These are phyloP conservation scores for Sisor rabdophorus DNA, from an alignment of 2,113 vertebrate genomes.

Conservation along the genomic window DNA sequence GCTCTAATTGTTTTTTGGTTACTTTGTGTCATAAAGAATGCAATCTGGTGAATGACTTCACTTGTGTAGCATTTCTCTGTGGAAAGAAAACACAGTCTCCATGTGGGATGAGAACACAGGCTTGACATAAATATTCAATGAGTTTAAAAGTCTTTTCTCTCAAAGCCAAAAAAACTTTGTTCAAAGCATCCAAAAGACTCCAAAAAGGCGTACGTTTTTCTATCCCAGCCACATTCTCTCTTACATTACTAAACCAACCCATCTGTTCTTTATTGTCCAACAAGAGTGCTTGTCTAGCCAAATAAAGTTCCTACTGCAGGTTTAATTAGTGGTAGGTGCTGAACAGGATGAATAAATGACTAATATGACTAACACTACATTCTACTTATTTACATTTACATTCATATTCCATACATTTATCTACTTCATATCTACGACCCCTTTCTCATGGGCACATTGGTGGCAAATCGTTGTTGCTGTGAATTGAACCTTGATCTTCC, in stretches of 20 bases:
- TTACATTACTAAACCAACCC: conserved; percentile 45
- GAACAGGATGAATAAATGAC: background rate
- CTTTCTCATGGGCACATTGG: background rate
- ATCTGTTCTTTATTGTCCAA: conserved; percentile 51
- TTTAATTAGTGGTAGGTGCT: background rate
- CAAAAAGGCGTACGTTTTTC: conserved; percentile 13
- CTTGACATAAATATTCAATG: conserved; percentile 34
- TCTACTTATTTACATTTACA: background rate
- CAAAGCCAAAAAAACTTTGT: conserved; percentile 32
- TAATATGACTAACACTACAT: conserved; percentile 1
- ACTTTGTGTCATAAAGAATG: conserved; percentile 34
- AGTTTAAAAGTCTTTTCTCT: conserved; percentile 29
- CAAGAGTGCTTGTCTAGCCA: background rate
- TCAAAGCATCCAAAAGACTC: conserved; percentile 16
- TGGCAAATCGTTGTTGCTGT: no score
- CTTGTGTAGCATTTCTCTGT: conserved; percentile 39
- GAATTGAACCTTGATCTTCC: no score
- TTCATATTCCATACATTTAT: no score
- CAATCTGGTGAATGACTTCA: conserved; percentile 29
- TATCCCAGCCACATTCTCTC: conserved; percentile 3
- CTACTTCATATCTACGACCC: no score
- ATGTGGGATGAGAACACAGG: conserved; percentile 31
- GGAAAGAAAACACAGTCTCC: conserved; percentile 31
- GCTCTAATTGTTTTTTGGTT: conserved; percentile 18
- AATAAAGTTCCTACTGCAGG: conserved; percentile 9